Evolutionary conservation across 2,797 vertebrate genomes (phyloP).

Genomic region (Ficedula albicollis): DNA sequence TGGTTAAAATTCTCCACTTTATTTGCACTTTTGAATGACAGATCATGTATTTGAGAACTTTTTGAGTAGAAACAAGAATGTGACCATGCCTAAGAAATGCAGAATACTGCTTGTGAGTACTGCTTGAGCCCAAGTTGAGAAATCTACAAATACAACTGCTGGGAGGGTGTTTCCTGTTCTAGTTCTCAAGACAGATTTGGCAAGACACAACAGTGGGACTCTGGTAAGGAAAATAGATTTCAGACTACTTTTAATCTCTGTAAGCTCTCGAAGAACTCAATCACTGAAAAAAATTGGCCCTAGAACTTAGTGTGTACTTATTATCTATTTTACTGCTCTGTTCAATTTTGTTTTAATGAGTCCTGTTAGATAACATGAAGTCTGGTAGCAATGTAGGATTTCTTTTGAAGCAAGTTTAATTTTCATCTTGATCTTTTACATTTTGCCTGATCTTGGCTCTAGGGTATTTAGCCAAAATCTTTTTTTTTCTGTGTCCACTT

Average conservation of each 20-base stretch:
- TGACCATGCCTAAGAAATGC: background rate
- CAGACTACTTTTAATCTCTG: background rate
- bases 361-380: background rate
- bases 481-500: background rate
- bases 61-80: background rate
- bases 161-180: background rate
- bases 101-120: background rate
- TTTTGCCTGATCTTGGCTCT: background rate
- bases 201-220: background rate
- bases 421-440: background rate
- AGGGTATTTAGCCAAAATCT: background rate
- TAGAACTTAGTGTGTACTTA: background rate
- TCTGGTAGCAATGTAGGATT: background rate
- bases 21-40: background rate
- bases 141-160: background rate
- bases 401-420: background rate
- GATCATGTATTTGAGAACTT: background rate
- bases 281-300: background rate
- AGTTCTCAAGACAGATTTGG: background rate
- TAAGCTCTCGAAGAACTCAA: background rate
- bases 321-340: background rate
- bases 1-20: background rate
- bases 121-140: background rate
- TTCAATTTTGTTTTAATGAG: background rate
- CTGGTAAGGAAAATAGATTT: background rate